These are phyloP conservation scores for Liopterus haemorrhoidalis DNA, from an alignment of 2,888 invertebrate genomes.

Conservation along the genomic window DNA sequence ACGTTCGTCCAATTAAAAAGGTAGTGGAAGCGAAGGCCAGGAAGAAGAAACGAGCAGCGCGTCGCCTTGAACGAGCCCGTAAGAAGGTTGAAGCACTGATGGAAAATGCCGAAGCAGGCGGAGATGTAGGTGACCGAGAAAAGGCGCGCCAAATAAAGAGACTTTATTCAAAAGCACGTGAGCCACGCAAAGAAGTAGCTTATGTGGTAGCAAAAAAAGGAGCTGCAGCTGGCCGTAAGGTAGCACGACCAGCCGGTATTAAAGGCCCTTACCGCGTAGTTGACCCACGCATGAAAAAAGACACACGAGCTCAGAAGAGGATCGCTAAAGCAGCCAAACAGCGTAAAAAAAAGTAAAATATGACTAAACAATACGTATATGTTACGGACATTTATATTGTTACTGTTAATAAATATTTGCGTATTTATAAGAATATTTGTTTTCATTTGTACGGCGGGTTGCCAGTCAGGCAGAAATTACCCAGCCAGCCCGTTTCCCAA, in stretches of 20 bases:
- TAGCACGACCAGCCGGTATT: conserved; percentile 75
- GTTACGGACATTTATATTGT: too few relatives aligned
- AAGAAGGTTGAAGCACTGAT: conserved; percentile 93
- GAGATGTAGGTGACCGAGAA: conserved; percentile 88
- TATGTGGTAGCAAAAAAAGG: conserved; percentile 93
- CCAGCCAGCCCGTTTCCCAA: too few relatives aligned
- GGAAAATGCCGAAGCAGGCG: conserved; percentile 84
- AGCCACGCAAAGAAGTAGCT: conserved; percentile 82
- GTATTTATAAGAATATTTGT: too few relatives aligned
- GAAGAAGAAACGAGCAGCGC: conserved; percentile 85
- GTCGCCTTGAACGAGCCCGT: conserved; percentile 85
- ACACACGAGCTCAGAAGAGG: conserved; percentile 63
- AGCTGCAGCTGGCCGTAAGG: conserved; percentile 62
- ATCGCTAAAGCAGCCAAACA: conserved; percentile 52
- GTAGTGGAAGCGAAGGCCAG: conserved; percentile 96
- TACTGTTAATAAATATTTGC: too few relatives aligned
- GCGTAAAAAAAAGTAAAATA: too few relatives aligned
- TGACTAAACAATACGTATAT: too few relatives aligned
- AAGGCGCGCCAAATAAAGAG: conserved; percentile 89
- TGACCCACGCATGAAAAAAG: conserved; percentile 94
- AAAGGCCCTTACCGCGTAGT: conserved; percentile 93
- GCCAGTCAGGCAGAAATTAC: too few relatives aligned
- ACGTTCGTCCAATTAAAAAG: conserved; percentile 94
- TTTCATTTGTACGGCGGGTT: too few relatives aligned
- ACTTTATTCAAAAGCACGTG: conserved; percentile 85